Conservation (phyloP, 2,888 invertebrate genomes). For the Drosophila rubida region DNA sequence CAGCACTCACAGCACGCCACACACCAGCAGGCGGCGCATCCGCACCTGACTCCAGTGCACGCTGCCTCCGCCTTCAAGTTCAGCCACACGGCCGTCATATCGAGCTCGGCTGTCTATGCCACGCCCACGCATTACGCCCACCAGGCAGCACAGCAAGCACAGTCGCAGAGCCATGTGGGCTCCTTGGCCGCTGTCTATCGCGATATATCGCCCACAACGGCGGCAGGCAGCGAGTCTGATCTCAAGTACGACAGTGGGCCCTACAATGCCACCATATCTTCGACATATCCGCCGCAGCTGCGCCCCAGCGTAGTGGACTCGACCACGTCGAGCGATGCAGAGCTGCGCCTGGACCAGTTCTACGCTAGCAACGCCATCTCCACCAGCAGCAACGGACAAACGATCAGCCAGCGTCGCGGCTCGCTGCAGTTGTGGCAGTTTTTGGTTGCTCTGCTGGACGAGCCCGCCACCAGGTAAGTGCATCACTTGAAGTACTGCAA, state of each 20-base stretch:
- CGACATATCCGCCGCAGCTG: constrained; percentile 80
- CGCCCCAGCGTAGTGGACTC: constrained; percentile 81
- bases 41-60: constrained; percentile 69
- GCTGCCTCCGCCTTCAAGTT: constrained; percentile 74
- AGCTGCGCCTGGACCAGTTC: constrained; percentile 82
- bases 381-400: constrained; percentile 75
- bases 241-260: constrained; percentile 83
- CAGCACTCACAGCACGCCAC: constrained; percentile 51
- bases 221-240: constrained; percentile 64
- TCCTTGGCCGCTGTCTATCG: constrained; percentile 52
- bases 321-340: constrained; percentile 83
- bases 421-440: constrained; percentile 98
- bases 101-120: constrained; percentile 74
- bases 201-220: constrained; percentile 75
- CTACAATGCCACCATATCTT: constrained; percentile 83
- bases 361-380: constrained; percentile 82
- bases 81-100: constrained; percentile 76
- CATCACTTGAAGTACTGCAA: not conserved
- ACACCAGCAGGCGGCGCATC: constrained; percentile 61
- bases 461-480: constrained; percentile 86
- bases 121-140: constrained; percentile 65
- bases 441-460: constrained; percentile 92
- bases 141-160: constrained; percentile 58
- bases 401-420: constrained; percentile 89
- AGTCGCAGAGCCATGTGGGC: constrained; percentile 55